phyloP scores from a whole-genome alignment of 1,140 invertebrate species.

The Globodera rostochiensis region DNA sequence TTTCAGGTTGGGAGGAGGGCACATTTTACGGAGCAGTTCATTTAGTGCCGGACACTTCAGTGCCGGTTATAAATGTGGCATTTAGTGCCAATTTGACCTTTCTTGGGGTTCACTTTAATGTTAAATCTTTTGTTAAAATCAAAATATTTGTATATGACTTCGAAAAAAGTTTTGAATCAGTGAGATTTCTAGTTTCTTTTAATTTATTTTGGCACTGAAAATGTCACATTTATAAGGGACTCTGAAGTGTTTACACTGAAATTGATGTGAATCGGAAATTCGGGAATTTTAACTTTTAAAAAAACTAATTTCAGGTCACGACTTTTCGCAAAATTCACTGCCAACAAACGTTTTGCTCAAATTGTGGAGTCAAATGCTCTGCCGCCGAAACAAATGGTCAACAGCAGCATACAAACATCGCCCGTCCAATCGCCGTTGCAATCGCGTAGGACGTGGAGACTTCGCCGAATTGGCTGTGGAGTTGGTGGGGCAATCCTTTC shows the following conservation, averaged over 20 bases:
- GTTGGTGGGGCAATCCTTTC: neutral
- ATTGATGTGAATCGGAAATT: neutral
- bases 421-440: constrained; percentile 32
- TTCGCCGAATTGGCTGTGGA: constrained; percentile 16
- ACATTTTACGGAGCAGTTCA: too few species aligned
- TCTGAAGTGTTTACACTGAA: too few species aligned
- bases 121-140: too few species aligned
- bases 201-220: too few species aligned
- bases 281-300: constrained; percentile 18
- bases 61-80: too few species aligned
- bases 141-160: too few species aligned
- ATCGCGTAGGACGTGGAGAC: neutral
- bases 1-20: constrained; percentile 33
- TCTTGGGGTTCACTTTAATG: too few species aligned
- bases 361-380: constrained; percentile 42
- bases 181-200: too few species aligned
- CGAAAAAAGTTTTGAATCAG: too few species aligned
- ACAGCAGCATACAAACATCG: constrained; percentile 42
- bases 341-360: constrained; percentile 44
- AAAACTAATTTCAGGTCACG: constrained; percentile 31
- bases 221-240: too few species aligned
- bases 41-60: too few species aligned
- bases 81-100: too few species aligned
- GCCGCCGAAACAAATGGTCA: constrained; percentile 46
- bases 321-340: constrained; percentile 55